Base-by-base conservation (phyloP, 1,140 invertebrate species). In the Nylanderia fulva region DNA sequence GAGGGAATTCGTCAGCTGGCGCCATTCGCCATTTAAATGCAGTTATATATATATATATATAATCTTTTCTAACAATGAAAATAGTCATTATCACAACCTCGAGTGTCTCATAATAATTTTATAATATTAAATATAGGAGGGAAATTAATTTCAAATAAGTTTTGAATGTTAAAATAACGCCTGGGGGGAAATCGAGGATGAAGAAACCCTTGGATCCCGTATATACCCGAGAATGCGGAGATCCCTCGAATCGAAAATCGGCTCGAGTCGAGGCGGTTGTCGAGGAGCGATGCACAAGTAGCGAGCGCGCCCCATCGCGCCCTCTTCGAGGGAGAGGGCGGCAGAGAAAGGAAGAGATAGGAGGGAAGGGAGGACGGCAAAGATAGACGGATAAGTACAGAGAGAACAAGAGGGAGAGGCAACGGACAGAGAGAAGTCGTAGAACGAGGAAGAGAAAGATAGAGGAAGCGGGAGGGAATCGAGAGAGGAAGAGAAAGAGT, bases 291-390 rank as follows among this genome's bases (percentile, higher is more conserved):
- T 83, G 56, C 42, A 58, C 83, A 83, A 90, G 80, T 86, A 72
- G 85, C 80, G 42, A 85, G 86, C 83, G 83, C 89, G 88, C 88
- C 88, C 88, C 77, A 90, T 86, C 68, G 86, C 89, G 88, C 88
- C 89, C 85, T 90, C 84, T 72, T 85, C 87, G 85, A 74, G 66
- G 71, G 79, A 89, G 77, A 85, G 86, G 84, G 74, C 88, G 87
- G 85, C 24, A 82, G 85, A 86, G 87, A 72, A 84, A 86, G 75
- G 87, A 82, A 72, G 52, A 82, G 64, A 84, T 42, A 77, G 72
- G 71, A 69, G 80, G 84, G 33, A n/a, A n/a, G 24, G 74, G 54
- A 86, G 61, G 71, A 80, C 45, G 77, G 66, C 74, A 80, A 60
- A 85, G 63, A 86, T 77, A 61, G 84, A 61, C 58, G 63, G 82